phyloP scores from a whole-genome alignment of 1,140 invertebrate genomes.

The Trissolcus basalis region DNA sequence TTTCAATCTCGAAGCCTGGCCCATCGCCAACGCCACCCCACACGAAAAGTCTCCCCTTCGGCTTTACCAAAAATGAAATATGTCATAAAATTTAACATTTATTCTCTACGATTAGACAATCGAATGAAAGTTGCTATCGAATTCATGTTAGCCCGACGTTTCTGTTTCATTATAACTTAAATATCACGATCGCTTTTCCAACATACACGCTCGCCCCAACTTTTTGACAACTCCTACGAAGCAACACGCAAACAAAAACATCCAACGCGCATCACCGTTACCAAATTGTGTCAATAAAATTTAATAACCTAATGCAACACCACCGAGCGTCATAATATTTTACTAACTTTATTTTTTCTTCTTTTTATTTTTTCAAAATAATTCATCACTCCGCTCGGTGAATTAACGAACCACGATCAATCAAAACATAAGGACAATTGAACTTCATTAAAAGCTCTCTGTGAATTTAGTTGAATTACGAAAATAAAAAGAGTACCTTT shows the following conservation, averaged over 20 bases:
- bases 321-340: too few relatives aligned
- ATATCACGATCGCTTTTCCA: constrained; percentile 3
- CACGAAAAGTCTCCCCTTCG: constrained; percentile 34
- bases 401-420: too few relatives aligned
- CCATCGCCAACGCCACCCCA: constrained; percentile 54
- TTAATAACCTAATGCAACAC: too few relatives aligned
- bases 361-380: too few relatives aligned
- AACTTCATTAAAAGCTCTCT: too few relatives aligned
- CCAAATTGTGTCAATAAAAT: constrained; percentile 1
- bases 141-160: constrained; percentile 31
- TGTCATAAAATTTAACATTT: constrained; percentile 57
- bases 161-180: constrained; percentile 29
- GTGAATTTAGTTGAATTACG: too few relatives aligned
- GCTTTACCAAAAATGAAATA: constrained; percentile 49
- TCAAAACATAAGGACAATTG: too few relatives aligned
- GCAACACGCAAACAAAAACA: constrained; percentile 3
- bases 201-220: constrained; percentile 7
- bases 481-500: too few relatives aligned
- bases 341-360: too few relatives aligned
- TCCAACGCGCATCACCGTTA: not conserved
- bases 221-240: constrained; percentile 31
- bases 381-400: too few relatives aligned
- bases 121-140: constrained; percentile 47
- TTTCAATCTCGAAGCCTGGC: constrained; percentile 69
- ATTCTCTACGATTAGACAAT: constrained; percentile 48